These are phyloP conservation scores for Meteorus cinctellus DNA, from an alignment of 2,888 invertebrate species.

Conservation along the genomic window DNA sequence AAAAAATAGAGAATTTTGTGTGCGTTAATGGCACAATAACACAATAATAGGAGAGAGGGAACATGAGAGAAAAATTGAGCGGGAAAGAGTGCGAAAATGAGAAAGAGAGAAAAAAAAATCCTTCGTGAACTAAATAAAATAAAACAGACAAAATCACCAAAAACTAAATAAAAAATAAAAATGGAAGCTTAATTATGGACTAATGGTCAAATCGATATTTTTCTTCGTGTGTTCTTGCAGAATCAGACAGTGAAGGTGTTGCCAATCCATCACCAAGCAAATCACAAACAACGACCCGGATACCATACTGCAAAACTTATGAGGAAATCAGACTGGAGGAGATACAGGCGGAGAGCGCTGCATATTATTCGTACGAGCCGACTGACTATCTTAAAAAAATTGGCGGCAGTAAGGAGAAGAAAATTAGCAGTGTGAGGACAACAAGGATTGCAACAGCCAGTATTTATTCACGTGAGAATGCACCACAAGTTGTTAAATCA, in stretches of 20 bases:
- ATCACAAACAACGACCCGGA: conserved; percentile 73
- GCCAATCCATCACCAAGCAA: conserved; percentile 77
- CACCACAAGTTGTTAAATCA: conserved; percentile 15
- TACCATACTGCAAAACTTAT: conserved; percentile 77
- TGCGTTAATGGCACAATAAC: not conserved
- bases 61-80: not conserved
- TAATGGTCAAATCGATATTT: conserved; percentile 40
- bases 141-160: conserved; percentile 34
- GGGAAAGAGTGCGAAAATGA: conserved; percentile 1
- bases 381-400: conserved; percentile 60
- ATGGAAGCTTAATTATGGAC: conserved; percentile 39
- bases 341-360: conserved; percentile 83
- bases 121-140: conserved; percentile 3
- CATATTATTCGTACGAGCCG: conserved; percentile 80
- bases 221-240: conserved; percentile 80
- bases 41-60: not conserved
- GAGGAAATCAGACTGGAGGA: conserved; percentile 82
- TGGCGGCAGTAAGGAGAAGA: conserved; percentile 66
- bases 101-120: conserved; percentile 34
- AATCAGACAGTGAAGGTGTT: conserved; percentile 83
- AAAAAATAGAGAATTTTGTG: not conserved
- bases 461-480: conserved; percentile 48
- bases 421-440: conserved; percentile 49
- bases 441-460: conserved; percentile 43
- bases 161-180: conserved; percentile 32